Conservation (phyloP, 2,888 invertebrate genomes). For the Acronicta alni region DNA sequence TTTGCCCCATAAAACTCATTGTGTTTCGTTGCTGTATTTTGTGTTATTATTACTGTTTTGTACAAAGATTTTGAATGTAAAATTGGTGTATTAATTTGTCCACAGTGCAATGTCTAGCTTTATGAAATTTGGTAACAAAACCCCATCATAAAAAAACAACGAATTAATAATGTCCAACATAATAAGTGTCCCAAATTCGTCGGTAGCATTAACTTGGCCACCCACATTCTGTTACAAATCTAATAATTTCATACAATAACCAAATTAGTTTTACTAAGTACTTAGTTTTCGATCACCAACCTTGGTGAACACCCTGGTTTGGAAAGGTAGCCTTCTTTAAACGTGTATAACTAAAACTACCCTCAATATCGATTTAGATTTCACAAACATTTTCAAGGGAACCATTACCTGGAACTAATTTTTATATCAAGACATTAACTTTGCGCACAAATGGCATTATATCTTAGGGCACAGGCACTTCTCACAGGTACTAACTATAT, state of each 20-base stretch:
- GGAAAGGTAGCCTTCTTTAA: background rate
- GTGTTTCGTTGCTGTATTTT: conserved; percentile 26
- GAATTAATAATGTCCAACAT: no score
- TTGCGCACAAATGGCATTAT: conserved; percentile 8
- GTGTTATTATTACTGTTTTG: no score
- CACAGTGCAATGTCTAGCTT: no score
- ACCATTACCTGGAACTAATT: background rate
- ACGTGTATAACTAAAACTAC: background rate
- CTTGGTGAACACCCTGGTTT: no score
- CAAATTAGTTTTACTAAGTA: no score
- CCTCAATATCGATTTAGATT: background rate
- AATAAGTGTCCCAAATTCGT: no score
- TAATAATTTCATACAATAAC: no score
- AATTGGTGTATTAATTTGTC: background rate
- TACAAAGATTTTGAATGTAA: background rate
- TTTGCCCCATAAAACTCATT: conserved; percentile 29
- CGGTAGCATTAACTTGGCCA: no score
- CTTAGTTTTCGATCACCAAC: no score
- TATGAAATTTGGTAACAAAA: background rate
- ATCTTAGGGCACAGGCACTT: conserved; percentile 9
- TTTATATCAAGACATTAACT: conserved; percentile 5
- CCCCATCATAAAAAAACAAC: background rate
- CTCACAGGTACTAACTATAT: conserved; percentile 28
- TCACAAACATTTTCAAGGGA: no score
- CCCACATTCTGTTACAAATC: no score